Conservation (phyloP, 53 echinoderm and acorn worm species). For the Antedon mediterranea region DNA sequence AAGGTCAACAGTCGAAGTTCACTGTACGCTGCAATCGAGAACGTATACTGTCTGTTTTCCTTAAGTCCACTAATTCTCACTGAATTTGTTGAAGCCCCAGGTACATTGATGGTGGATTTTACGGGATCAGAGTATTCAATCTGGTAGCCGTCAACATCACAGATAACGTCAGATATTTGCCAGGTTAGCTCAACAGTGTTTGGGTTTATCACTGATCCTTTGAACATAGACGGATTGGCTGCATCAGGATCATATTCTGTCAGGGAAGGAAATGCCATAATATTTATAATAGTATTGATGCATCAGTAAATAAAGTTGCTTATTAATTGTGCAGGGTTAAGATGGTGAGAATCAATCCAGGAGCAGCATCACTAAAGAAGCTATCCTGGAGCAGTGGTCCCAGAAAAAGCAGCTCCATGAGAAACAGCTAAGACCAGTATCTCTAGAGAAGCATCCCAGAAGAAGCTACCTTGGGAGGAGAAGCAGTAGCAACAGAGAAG, state of each 20-base stretch:
- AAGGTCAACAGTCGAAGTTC: conserved; percentile 15
- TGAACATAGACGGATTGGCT: conserved; percentile 36
- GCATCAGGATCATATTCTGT: conserved; percentile 33
- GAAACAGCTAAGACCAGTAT: no score
- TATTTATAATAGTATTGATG: no score
- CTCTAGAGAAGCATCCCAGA: no score
- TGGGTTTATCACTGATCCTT: conserved; percentile 40
- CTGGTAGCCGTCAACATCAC: conserved; percentile 51
- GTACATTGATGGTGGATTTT: conserved; percentile 21
- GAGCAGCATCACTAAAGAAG: no score
- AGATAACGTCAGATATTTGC: conserved; percentile 33
- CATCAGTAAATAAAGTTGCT: no score
- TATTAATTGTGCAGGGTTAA: no score
- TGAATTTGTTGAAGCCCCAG: conserved; percentile 23
- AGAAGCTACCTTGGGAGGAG: no score
- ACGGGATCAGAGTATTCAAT: conserved; percentile 14
- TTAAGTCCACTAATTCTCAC: conserved; percentile 23
- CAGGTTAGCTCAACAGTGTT: conserved; percentile 41
- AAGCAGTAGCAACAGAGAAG: no score
- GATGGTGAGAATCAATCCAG: no score
- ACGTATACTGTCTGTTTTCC: conserved; percentile 30
- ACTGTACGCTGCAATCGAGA: conserved; percentile 37
- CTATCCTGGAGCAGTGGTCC: no score
- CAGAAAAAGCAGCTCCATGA: no score
- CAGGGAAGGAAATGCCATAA: neutral